phyloP scores from a whole-genome alignment of 92 coral and sea anemone genomes.

The Bergia puertoricense region DNA sequence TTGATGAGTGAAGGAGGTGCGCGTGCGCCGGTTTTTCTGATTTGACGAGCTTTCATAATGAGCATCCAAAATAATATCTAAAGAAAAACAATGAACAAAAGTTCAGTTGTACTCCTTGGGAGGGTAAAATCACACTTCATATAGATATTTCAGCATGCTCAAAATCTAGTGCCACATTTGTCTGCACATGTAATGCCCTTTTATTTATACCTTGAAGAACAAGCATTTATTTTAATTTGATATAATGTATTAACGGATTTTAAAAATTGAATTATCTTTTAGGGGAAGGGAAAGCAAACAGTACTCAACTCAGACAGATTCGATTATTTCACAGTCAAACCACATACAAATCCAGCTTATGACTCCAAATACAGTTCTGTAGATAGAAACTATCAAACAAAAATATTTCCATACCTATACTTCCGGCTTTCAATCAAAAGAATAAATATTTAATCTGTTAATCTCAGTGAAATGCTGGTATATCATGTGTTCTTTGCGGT shows the following conservation, averaged over 20 bases:
- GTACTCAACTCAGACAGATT: not conserved
- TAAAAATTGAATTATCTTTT: not conserved
- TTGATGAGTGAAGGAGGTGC: slow-evolving; percentile 97
- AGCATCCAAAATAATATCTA: slow-evolving; percentile 95
- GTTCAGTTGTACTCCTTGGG: slow-evolving; percentile 1
- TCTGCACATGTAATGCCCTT: not conserved
- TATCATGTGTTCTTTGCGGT: not conserved
- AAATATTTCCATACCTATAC: slow-evolving; percentile 25
- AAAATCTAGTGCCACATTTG: not conserved
- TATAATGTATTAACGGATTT: slow-evolving; percentile 1
- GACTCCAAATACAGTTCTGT: not conserved
- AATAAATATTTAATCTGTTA: slow-evolving; percentile 25
- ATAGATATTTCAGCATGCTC: not conserved
- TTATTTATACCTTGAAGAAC: not conserved
- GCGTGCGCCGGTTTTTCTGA: slow-evolving; percentile 87
- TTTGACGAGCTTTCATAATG: slow-evolving; percentile 77
- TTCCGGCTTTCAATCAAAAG: slow-evolving; percentile 40
- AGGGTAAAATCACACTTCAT: not conserved
- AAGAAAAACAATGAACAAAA: slow-evolving; percentile 1
- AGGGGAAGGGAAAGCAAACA: not conserved
- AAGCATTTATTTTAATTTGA: not conserved
- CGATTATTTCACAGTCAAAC: not conserved
- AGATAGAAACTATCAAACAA: not conserved
- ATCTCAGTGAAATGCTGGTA: slow-evolving; percentile 18
- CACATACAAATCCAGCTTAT: slow-evolving; percentile 11